Base-by-base conservation (phyloP, 2,888 invertebrate genomes). In the Merodon equestris region DNA sequence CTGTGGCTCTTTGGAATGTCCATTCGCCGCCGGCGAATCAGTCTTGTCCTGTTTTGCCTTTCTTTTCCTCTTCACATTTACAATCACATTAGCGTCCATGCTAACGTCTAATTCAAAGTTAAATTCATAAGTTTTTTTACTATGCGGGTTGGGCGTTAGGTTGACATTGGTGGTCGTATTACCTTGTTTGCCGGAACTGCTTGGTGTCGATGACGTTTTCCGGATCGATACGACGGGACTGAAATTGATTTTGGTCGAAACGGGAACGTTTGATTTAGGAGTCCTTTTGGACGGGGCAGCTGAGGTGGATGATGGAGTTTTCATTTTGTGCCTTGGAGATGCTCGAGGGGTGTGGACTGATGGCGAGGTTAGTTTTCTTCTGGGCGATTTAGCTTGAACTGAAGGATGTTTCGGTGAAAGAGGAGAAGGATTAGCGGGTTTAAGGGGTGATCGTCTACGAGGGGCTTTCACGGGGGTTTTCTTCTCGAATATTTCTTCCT, bases 71-170 rank as follows among this genome's bases (percentile, higher is more conserved):
- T 87, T 88, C 0, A 89, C 87, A 74, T 88, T 89, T 0, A 89
- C 87, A 64, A 89, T 84, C 36, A 89, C 87, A 84, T 89, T 87
- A n/a, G 89, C 88, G 79, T 89, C 89, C 85, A 88, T 83, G 73
- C 89, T 89, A 4, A 89, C 88, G 81, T 89, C 88, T 36, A 89
- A 73, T 68, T 89, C 88, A 57, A 89, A 87, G 83, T 89, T 88
- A 15, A 89, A 86, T 74, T 89, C 87, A 67, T 88, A 88, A 0
- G 86, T 88, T 83, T 89, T 89, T 1, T 84, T 84, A 12, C 86
- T 84, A 19, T 85, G 86, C 9, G 85, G 83, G 63, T 87, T 87
- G 0, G 88, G 88, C 0, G 88, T 87, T 4, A 88, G 71, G 40
- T 85, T 85, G 64, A 89, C 86, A 75, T 89, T 89, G 14, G 89